These are phyloP conservation scores for Lacanobia wlatinum DNA, from an alignment of 2,888 invertebrate species.

Conservation along the genomic window DNA sequence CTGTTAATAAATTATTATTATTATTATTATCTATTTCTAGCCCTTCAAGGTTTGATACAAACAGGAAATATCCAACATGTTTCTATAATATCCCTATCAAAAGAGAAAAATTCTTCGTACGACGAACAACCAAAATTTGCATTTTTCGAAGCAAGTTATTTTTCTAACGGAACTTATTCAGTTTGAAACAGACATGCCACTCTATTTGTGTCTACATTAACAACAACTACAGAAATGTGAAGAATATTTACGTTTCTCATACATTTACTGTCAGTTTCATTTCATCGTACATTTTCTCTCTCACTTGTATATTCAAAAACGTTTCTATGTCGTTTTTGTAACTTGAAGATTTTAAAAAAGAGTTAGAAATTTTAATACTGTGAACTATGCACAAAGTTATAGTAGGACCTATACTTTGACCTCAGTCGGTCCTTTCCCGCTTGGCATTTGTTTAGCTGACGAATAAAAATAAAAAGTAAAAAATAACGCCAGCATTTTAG, in stretches of 20 bases:
- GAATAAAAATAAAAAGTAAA: constrained; percentile 49
- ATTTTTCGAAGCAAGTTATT: too few relatives aligned
- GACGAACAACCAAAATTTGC: too few relatives aligned
- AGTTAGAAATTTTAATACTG: too few relatives aligned
- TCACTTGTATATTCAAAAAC: constrained; percentile 13
- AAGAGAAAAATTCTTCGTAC: too few relatives aligned
- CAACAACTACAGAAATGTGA: constrained; percentile 43
- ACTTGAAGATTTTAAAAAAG: too few relatives aligned
- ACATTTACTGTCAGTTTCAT: constrained; percentile 24
- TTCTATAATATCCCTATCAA: too few relatives aligned
- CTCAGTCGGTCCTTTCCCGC: constrained; percentile 12
- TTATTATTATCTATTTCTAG: neutral
- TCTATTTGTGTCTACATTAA: constrained; percentile 54
- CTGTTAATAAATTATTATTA: too few relatives aligned
- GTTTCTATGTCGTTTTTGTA: constrained; percentile 10
- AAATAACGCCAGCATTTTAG: constrained; percentile 40
- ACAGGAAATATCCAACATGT: neutral
- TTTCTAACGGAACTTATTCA: constrained; percentile 36
- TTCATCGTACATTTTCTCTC: constrained; percentile 16
- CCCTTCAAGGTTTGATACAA: neutral
- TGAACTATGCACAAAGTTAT: neutral
- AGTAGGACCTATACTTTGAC: constrained; percentile 27
- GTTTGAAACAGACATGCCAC: constrained; percentile 40
- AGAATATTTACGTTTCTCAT: constrained; percentile 41
- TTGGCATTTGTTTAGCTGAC: constrained; percentile 50